Evolutionary conservation across 37 sponge, comb jelly and placozoan species (phyloP), one percentile per base, ranked within the genome.

Genomic region (Ephydatia muelleri): DNA sequence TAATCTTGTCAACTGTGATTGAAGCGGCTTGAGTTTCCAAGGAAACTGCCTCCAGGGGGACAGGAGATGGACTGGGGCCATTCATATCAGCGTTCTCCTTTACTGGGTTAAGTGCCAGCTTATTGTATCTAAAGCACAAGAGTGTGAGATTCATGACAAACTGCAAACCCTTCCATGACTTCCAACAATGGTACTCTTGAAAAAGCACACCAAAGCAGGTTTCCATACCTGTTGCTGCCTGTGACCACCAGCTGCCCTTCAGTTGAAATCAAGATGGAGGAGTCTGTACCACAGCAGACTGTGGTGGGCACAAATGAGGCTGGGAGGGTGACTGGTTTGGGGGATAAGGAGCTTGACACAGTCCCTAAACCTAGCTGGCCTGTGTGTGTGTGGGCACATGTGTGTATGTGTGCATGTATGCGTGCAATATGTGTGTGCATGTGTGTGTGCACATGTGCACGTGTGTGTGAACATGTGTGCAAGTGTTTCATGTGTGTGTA

Each of bases 201-300:
- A 82, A 28, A 16, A 23, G 32, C 69, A 70, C 47, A 71, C 38
- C 27, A 26, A 39, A 4, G 47, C 8, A 8, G 47, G 47, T 4
- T 43, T 31, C 1, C 83, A 34, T 23, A 95, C 92, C 87, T 91
- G 91, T 95, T 95, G 65, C 49, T 78, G 35, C 96, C 96, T 72
- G 85, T 77, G 26, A 82, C 94, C 25, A 90, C 81, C 27, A 95
- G 64, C 33, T 83, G 68, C 27, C 96, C 96, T 31, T 38, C 26
- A 25, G 34, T 38, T 19, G 87, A 84, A 23, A 95, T 22, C 1
- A 95, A 2, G 26, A 94, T 36, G 13, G 91, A 89, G 26, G 84
- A 90, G 68, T 95, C 94, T 22, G 89, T 28, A 0, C 96, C 96
- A 85, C 96, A 95, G 71, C 68, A 80, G 2, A 90, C 79, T 19